A percentile compares a stretch with the other conserved stretches of the same genome.
These are phyloP conservation scores for Andrena cerasifolii DNA, from an alignment of 1,140 invertebrate genomes.

Conservation along the genomic window DNA sequence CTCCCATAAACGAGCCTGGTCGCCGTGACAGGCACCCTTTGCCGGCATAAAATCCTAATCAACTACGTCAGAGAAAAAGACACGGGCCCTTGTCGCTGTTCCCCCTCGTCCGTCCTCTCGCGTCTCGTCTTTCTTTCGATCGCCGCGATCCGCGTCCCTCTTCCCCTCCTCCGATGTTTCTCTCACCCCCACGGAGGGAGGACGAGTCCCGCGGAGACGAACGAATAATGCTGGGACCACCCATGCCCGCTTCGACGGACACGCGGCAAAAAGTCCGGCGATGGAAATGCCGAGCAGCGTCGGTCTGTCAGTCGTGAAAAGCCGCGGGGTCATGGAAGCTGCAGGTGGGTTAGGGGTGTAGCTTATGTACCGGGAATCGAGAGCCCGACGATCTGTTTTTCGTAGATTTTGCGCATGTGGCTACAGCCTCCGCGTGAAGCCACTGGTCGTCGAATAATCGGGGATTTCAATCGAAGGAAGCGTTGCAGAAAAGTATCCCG, in stretches of 20 bases:
- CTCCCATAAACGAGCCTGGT: constrained; percentile 69
- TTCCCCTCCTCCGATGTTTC: background rate
- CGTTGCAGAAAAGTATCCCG: constrained; percentile 18
- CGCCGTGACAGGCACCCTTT: constrained; percentile 53
- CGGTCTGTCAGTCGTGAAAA: constrained; percentile 64
- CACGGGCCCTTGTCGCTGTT: background rate
- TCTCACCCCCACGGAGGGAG: background rate
- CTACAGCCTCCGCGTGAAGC: no score
- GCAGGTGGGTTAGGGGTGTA: no score
- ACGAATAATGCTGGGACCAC: constrained; percentile 60
- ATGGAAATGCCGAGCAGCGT: constrained; percentile 50
- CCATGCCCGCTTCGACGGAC: constrained; percentile 47
- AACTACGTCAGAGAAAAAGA: constrained; percentile 48
- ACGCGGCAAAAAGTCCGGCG: constrained; percentile 49
- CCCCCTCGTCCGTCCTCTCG: constrained; percentile 35
- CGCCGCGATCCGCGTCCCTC: background rate
- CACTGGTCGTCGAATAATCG: no score
- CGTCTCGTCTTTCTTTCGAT: constrained; percentile 17
- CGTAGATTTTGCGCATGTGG: no score
- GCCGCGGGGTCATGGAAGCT: constrained; percentile 5
- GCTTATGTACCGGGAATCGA: no score
- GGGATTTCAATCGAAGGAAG: constrained; percentile 9
- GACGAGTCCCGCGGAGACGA: constrained; percentile 62
- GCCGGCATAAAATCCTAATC: constrained; percentile 67
- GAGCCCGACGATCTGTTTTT: no score